These are phyloP conservation scores for Metridium senile DNA, from an alignment of 92 coral and sea anemone genomes.

Conservation along the genomic window DNA sequence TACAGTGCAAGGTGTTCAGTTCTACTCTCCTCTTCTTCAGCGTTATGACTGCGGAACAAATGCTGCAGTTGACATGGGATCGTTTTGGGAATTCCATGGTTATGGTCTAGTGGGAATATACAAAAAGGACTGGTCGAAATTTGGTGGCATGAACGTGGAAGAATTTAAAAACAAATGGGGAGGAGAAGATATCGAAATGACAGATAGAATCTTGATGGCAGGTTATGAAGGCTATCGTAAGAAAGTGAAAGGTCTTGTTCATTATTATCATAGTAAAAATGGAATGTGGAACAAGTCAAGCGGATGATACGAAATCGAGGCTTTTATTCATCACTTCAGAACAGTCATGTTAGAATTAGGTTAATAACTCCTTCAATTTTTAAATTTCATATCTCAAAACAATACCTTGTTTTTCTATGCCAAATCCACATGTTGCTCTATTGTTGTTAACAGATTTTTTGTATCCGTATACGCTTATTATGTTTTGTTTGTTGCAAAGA, in stretches of 20 bases:
- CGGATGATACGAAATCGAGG: neutral
- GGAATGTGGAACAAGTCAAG: conserved; percentile 75
- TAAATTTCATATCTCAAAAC: too few relatives aligned
- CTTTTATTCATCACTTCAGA: too few relatives aligned
- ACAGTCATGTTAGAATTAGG: too few relatives aligned
- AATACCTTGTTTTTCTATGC: too few relatives aligned
- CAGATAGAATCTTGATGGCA: conserved; percentile 74
- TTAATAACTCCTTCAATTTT: too few relatives aligned
- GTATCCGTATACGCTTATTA: too few relatives aligned
- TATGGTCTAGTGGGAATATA: conserved; percentile 80
- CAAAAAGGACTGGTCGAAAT: conserved; percentile 93
- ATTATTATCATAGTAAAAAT: conserved; percentile 81
- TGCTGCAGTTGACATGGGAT: conserved; percentile 49
- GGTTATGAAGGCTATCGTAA: conserved; percentile 82
- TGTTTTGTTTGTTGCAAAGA: too few relatives aligned
- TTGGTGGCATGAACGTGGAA: conserved; percentile 92
- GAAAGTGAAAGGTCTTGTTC: conserved; percentile 70
- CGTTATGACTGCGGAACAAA: conserved; percentile 78
- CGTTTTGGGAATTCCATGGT: conserved; percentile 85
- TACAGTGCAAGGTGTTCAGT: conserved; percentile 61
- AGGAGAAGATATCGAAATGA: conserved; percentile 94
- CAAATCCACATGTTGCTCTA: too few relatives aligned
- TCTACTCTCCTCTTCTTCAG: conserved; percentile 64
- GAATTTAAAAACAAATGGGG: conserved; percentile 84
- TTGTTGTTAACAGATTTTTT: too few relatives aligned